phyloP scores from a whole-genome alignment of 2,888 invertebrate species.

The Noctua janthe region DNA sequence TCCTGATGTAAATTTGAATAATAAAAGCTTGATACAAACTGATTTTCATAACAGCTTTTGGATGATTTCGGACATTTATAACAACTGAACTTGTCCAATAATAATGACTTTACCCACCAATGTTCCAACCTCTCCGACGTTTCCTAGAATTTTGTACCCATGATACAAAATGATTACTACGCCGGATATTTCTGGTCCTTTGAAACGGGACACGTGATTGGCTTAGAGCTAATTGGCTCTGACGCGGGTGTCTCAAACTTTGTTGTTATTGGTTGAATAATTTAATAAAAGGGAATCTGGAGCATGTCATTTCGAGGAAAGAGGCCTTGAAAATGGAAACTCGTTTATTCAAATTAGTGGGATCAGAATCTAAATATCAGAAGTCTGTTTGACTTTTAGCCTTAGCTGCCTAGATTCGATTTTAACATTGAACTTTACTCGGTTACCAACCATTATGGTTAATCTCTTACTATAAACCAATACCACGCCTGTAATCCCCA shows the following conservation, averaged over 20 bases:
- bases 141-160: neutral
- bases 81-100: neutral
- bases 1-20: neutral
- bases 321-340: conserved; percentile 2
- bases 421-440: neutral
- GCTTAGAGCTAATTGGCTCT: conserved; percentile 43
- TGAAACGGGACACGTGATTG: conserved; percentile 29
- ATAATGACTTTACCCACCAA: neutral
- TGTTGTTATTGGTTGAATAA: conserved; percentile 37
- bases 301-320: neutral
- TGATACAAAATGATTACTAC: neutral
- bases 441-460: neutral
- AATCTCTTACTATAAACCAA: neutral
- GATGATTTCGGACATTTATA: conserved; percentile 7
- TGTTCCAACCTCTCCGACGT: conserved; percentile 5
- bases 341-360: conserved; percentile 27
- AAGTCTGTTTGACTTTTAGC: neutral
- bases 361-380: neutral
- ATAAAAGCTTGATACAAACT: neutral
- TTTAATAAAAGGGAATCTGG: conserved; percentile 38
- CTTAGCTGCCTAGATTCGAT: neutral
- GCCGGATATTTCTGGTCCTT: conserved; percentile 27
- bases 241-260: conserved; percentile 45
- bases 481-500: neutral
- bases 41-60: conserved; percentile 12